Conservation (phyloP, 2,888 invertebrate species). For the Acrocera orbiculus region DNA sequence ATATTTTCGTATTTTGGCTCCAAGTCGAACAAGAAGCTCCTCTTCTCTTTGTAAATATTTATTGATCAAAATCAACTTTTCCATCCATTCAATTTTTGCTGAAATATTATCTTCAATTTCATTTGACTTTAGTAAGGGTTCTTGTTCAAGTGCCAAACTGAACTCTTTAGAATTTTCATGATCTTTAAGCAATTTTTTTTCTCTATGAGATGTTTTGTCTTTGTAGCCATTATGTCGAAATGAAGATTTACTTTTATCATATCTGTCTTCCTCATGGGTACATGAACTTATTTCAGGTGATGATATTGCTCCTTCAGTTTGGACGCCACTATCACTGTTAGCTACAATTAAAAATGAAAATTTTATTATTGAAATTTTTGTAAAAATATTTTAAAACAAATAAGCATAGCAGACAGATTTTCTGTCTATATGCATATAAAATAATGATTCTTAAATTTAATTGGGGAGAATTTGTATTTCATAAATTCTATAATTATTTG, state of each 20-base stretch:
- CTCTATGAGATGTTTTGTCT: conserved; percentile 30
- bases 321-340: conserved; percentile 53
- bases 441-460: too few relatives aligned
- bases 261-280: conserved; percentile 10
- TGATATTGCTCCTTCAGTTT: conserved; percentile 41
- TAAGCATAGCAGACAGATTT: too few relatives aligned
- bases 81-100: conserved; percentile 52
- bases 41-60: conserved; percentile 56
- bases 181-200: conserved; percentile 36
- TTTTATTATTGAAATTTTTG: too few relatives aligned
- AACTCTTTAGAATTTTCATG: conserved; percentile 37
- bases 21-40: conserved; percentile 48
- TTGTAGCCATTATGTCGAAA: conserved; percentile 4
- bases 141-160: conserved; percentile 22
- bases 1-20: conserved; percentile 44
- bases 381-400: too few relatives aligned
- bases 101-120: conserved; percentile 31
- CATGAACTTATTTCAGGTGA: conserved; percentile 17
- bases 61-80: conserved; percentile 54
- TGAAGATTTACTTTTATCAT: background rate
- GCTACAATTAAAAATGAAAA: conserved; percentile 19
- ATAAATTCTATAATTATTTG: too few relatives aligned
- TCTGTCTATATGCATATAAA: too few relatives aligned
- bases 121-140: conserved; percentile 27
- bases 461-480: too few relatives aligned